Base-by-base conservation (phyloP, 2,888 invertebrate genomes). In the Epistrophella euchroma region DNA sequence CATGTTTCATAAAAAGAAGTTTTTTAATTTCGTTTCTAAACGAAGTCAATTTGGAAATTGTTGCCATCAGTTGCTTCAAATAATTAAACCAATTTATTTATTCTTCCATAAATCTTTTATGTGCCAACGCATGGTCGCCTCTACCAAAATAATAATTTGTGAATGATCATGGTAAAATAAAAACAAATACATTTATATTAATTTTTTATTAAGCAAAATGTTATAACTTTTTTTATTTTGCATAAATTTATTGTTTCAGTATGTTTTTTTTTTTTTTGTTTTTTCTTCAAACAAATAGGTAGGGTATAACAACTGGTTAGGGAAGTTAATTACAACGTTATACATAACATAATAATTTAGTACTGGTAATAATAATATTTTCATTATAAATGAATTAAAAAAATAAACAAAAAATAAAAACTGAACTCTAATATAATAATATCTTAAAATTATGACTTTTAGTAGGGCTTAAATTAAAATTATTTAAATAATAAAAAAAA, bases 361-460 rank as follows among this genome's bases (percentile, higher is more conserved):
- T 88, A 89, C 88, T 88, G 88, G 89, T 90, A 90, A 89, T 52
- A 90, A 89, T 50, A 37, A 89, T 88, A 90, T 89, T 82, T 78
- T 78, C 32, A 82, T 78, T 68, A 81, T 70, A 82, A 89, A 89
- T 90, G 89, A 90, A 88, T 88, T 88, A 88, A 88, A 89, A 89
- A 89, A 89, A 88, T 19, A 64, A 64, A 77, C 66, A 56, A 89
- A 85, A 85, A 83, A 84, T 84, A 84, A 88, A 88, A 88, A 85
- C 58, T 83, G 80, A 87, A 74, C 64, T 70, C 56, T 83, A 32
- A 43, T 64, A 43, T 64, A 55, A 81, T 74, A 79, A 90, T 90
- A 91, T 90, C 91, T 92, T 91, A 92, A 87, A 90, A 89, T 91
- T 91, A 91, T 91, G 91, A 91, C 91, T 91, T 91, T 91, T 91